Percentiles rank a stretch among this genome's conserved stretches.
Conservation (phyloP, 2,113 vertebrate species). For the Ceuthmochares aereus region DNA sequence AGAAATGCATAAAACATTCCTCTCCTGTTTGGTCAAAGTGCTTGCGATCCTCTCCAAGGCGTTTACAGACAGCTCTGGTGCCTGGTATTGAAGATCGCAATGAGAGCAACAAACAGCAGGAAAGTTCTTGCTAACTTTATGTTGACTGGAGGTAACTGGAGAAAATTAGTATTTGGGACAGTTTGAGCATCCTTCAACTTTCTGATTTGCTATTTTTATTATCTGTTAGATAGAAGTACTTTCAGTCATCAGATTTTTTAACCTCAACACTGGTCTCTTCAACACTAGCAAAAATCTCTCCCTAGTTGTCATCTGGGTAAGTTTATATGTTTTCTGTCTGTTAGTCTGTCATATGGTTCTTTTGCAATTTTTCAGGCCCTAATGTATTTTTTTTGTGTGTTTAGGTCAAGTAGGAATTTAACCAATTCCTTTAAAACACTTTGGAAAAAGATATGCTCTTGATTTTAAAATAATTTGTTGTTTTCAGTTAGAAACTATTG, state of each 20-base stretch:
- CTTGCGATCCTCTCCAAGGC: neutral
- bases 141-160: neutral
- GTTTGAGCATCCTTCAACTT: neutral
- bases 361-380: neutral
- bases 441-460: neutral
- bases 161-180: neutral
- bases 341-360: neutral
- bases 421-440: neutral
- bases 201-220: neutral
- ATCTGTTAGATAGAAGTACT: neutral
- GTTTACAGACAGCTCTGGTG: accelerated
- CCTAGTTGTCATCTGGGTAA: neutral
- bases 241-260: neutral
- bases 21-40: no score
- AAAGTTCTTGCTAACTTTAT: neutral
- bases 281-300: neutral
- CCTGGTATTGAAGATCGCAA: neutral
- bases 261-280: neutral
- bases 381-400: neutral
- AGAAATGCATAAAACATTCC: neutral
- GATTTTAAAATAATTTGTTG: neutral
- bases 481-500: neutral
- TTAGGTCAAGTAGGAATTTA: neutral
- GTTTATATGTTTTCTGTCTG: neutral
- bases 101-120: neutral